Evolutionary conservation across 2,888 invertebrate genomes (phyloP).

Genomic region (Schizaphis graminum): DNA sequence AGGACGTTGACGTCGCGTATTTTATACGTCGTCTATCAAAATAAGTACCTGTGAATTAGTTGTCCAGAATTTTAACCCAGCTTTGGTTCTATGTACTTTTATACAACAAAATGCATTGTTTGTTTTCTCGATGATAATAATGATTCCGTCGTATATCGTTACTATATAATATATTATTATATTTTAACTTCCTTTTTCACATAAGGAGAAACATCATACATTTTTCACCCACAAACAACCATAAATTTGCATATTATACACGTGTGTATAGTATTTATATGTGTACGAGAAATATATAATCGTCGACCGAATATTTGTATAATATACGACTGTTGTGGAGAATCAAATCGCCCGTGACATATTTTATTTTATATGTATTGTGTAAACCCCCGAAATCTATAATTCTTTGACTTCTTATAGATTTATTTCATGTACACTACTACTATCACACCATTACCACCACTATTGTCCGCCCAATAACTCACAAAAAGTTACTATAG

Average conservation of each 20-base stretch:
- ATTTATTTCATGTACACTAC: background rate
- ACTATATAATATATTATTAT: background rate
- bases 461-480: background rate
- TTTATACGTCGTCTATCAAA: background rate
- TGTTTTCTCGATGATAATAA: background rate
- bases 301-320: background rate
- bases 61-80: background rate
- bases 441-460: background rate
- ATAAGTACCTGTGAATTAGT: background rate
- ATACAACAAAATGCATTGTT: background rate
- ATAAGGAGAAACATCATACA: background rate
- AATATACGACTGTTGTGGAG: background rate
- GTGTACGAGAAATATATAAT: background rate
- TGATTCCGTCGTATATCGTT: background rate
- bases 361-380: background rate
- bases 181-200: background rate
- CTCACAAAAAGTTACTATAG: slow-evolving; percentile 8
- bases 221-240: background rate
- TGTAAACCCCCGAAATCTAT: slow-evolving; percentile 40
- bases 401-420: slow-evolving; percentile 22
- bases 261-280: background rate
- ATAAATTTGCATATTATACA: background rate
- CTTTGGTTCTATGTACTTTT: background rate
- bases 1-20: background rate
- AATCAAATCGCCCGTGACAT: slow-evolving; percentile 38